These are phyloP conservation scores for Etia nguti DNA, from an alignment of 2,113 vertebrate species.

Conservation along the genomic window DNA sequence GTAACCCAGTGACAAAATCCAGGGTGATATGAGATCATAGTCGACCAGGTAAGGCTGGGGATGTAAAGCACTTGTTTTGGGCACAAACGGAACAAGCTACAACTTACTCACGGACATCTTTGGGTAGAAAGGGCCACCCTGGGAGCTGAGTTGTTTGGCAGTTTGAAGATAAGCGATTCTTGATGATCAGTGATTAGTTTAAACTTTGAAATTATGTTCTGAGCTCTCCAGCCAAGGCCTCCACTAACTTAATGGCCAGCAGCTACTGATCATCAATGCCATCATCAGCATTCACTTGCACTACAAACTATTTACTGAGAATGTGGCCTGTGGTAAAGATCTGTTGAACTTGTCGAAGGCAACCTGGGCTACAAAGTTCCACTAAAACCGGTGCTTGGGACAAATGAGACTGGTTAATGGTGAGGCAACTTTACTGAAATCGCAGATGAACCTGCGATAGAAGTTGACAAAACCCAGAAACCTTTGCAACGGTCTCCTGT, in stretches of 20 bases:
- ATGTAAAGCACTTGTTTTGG: too few species aligned
- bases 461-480: too few species aligned
- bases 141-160: too few species aligned
- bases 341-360: background rate
- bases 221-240: background rate
- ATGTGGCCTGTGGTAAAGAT: background rate
- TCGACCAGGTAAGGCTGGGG: too few species aligned
- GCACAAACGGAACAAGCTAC: too few species aligned
- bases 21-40: too few species aligned
- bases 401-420: background rate
- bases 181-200: background rate
- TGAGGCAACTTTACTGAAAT: background rate
- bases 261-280: background rate
- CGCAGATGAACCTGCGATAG: too few species aligned
- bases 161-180: background rate
- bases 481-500: background rate
- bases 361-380: background rate
- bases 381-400: background rate
- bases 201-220: background rate
- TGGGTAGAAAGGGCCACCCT: too few species aligned
- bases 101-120: too few species aligned
- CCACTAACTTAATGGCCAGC: background rate
- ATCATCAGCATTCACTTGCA: background rate
- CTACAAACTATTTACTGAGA: background rate
- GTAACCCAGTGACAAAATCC: too few species aligned